Base-by-base conservation (phyloP, 2,113 vertebrate genomes). In the Lamprotornis superbus region DNA sequence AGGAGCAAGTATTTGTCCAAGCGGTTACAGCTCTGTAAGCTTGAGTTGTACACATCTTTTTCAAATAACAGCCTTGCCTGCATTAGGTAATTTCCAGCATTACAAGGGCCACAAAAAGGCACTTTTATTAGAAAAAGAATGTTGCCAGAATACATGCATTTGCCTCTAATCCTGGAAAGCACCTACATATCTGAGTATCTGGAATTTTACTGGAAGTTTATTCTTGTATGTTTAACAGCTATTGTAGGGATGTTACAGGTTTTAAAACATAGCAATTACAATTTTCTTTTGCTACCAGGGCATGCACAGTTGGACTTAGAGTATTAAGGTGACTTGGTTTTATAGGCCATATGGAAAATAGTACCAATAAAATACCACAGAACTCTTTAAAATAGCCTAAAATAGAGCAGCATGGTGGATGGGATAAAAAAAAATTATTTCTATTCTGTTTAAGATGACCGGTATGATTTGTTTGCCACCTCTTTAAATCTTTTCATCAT, bases 251-350 rank as follows among this genome's bases (percentile, higher is more conserved):
- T 88, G 64, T 75, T 78, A 68, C 42, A 67, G 31, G 31, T 78
- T 90, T 86, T 88, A 74, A 90, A 90, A 68, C 37, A 56, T 6
- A 85, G 76, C 56, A 81, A 31, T 86, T 89, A 67, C 12, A 69
- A 27, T 94, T 92, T 90, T 49, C 56, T 56, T 92, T 95, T 90
- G 85, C 47, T 87, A 81, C 60, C 56, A 78, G 65, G 85, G 44
- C 85, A 86, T 70, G 75, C 59, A 89, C 71, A 86, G 79, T 88
- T 90, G 71, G 74, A 90, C 49, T 83, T 75, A 23, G 59, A 93
- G 40, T 81, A 86, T 77, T 96, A 92, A 96, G 85, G 79, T 92
- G 79, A 90, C 90, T 91, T 75, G 80, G 33, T 92, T 96, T 95
- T 93, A 95, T 81, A 81, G 75, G 71, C 79, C 28, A 12, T 75